Base-by-base conservation (phyloP, 2,888 invertebrate species). In the Lasioglossum vierecki region DNA sequence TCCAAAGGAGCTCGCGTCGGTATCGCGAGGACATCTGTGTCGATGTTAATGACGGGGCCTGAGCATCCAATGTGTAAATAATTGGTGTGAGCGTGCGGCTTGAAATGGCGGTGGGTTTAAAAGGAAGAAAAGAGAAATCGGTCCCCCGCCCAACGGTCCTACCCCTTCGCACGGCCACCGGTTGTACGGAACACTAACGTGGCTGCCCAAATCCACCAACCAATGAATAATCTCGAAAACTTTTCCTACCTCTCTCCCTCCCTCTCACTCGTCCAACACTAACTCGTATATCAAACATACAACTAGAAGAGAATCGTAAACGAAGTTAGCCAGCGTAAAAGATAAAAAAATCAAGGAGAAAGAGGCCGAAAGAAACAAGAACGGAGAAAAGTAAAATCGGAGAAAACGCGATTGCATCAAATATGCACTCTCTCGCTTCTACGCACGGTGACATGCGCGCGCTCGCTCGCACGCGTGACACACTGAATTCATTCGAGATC, bases 351-450 rank as follows among this genome's bases (percentile, higher is more conserved):
- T 8, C 53, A n/a, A 9, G 15, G 77, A 53, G 39, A 35, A 66
- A 39, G 18, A 30, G 30, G 8, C 30, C 15, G 13, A 57, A 22
- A 44, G 39, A 79, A 30, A 6, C 74, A 82, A 46, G 63, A 46
- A 80, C 66, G 80, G 57, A 74, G 68, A 79, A 72, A 83, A 49
- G 76, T 68, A 80, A 77, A 80, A 60, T 76, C 71, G 76, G 26
- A 80, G 76, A 72, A 85, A 73, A 72, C 74, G 72, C 82, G 82
- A 88, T 88, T 88, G 85, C 88, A 83, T 88, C 87, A 85, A 87
- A 72, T 68, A 76, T 57, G 57, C 73, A 78, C 84, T 72, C 77
- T 66, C 68, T 76, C 68, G 76, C 84, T 57, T 79, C 66, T 68
- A 74, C 30, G 60, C 30, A 41, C n/a, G 30, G 70, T 76, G 57